Percentiles rank a stretch among this genome's conserved stretches.
These are phyloP conservation scores for Bombyx mori DNA, from an alignment of 1,140 invertebrate species.

Conservation along the genomic window ASM3026992v2 NC_085110.1:14048501-14049000, in stretches of 20 bases:
- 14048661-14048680: too few relatives aligned
- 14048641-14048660: too few relatives aligned
- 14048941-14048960: too few relatives aligned
- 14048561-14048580: constrained; percentile 57
- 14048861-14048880: constrained; percentile 37
- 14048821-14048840: constrained; percentile 23
- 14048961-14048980: too few relatives aligned
- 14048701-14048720: constrained; percentile 53
- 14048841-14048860: constrained; percentile 49
- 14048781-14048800: constrained; percentile 21
- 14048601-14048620: constrained; percentile 7
- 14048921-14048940: background rate
- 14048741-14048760: background rate
- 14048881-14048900: background rate
- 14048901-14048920: background rate
- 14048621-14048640: too few relatives aligned
- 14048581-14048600: constrained; percentile 39
- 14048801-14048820: constrained; percentile 22
- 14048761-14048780: constrained; percentile 1
- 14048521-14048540: constrained; percentile 20
- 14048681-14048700: constrained; percentile 24
- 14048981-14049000: too few relatives aligned
- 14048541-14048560: constrained; percentile 37
- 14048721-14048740: constrained; percentile 32
- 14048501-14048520: constrained; percentile 31